Base-by-base conservation (phyloP, 2,797 vertebrate species). In the Tapirus indicus region DNA sequence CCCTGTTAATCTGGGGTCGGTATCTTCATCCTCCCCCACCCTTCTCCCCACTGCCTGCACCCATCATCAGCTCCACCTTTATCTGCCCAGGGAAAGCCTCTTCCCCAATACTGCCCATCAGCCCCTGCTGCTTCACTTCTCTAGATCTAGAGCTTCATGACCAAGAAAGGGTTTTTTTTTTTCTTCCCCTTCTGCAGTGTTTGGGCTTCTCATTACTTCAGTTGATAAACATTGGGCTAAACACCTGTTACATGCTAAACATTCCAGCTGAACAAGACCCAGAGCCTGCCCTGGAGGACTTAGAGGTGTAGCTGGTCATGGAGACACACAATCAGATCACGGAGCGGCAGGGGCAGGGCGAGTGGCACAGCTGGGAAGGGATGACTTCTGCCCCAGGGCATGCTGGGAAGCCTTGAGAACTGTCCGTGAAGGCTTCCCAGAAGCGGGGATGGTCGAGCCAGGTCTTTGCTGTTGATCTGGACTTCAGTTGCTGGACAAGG, bases 191-290 rank as follows among this genome's bases (percentile, higher is more conserved):
- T 68, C 23, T 41, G 8, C 69, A 23, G 1, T 68, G 85, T 94
- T 86, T 41, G 68, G 93, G 49, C 58, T 91, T 95, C 27, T 85
- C 72, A 23, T 72, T 41, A 62, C 97, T n/a, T 91, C 91, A 69
- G 38, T 82, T 72, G 68, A 58, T 72, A 68, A 93, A 80, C 69
- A n/a, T 1, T 77, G 93, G 80, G 29, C 69, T 69, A 35, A 95
- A 83, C 79, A 80, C 91, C 56, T 95, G 91, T 66, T 72, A 68
- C 93, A 6, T 84, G 86, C 93, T 94, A 62, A 68, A 56, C 91
- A 93, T 92, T 95, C 91, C 91, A 80, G 86, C 93, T 17, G 10
- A 56, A 58, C 7, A 0, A 94, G 95, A 47, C 78, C 68, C n/a
- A 8, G 84, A 35, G 92, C 62, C 89, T 80, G 86, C 71, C 25